These are phyloP conservation scores for Reticulitermes speratus DNA, from an alignment of 1,140 invertebrate species.

Conservation along the genomic window DNA sequence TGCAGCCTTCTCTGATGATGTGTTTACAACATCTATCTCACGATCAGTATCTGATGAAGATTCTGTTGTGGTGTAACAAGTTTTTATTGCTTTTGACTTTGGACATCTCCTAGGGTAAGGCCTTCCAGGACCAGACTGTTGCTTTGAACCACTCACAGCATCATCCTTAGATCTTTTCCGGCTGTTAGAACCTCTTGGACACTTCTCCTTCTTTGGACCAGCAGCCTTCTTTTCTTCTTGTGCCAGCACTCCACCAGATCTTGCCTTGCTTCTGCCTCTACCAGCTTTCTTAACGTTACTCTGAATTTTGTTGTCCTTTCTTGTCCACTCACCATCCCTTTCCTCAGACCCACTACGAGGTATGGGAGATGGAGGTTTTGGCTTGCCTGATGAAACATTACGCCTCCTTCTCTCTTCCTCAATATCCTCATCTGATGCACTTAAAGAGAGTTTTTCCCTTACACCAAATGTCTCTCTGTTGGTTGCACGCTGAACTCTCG, in stretches of 20 bases:
- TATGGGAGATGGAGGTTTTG: neutral
- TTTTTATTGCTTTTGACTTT: neutral
- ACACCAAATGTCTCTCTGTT: neutral
- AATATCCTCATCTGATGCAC: neutral
- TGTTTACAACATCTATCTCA: neutral
- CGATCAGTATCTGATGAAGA: neutral
- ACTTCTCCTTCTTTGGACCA: constrained; percentile 40
- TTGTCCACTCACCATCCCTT: constrained; percentile 1
- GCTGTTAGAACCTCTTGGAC: neutral
- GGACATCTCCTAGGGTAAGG: constrained; percentile 16
- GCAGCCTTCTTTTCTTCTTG: constrained; percentile 41
- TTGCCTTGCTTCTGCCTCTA: neutral
- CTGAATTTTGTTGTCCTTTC: neutral
- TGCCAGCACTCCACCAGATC: neutral
- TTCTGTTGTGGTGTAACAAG: constrained; percentile 34
- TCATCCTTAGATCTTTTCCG: constrained; percentile 24
- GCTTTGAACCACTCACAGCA: neutral
- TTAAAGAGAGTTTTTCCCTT: neutral
- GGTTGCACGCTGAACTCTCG: neutral
- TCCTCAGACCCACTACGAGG: neutral
- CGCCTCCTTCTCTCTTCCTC: neutral
- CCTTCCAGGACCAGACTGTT: constrained; percentile 31
- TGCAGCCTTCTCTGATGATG: neutral
- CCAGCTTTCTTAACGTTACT: neutral
- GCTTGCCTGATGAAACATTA: neutral